Evolutionary conservation across 2,113 vertebrate species (phyloP), one percentile per base, ranked within the genome.

Genomic region (Ondatra zibethicus): DNA sequence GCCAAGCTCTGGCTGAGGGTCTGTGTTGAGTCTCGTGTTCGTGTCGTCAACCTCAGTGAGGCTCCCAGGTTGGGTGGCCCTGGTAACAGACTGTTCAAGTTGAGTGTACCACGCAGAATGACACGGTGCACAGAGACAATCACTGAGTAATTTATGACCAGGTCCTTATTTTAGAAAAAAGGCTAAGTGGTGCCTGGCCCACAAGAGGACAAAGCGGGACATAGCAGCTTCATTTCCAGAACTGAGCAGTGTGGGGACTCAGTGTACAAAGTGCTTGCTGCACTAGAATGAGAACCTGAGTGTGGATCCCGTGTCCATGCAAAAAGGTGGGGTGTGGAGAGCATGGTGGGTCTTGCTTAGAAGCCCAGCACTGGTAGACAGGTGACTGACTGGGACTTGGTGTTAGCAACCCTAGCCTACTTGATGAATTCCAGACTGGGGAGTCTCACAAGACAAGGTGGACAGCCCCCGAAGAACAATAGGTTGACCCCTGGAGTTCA

Each of bases 21-120:
- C 61, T 72, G 19, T 50, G 36, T 7, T 11, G 31, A 25, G 8
- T 3, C 9, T 33, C 4, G 0, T 23, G 11, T 4, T 39, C 14
- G 0, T 7, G 58, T 50, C 85, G 2, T 11, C 45, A 31, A 23
- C 73, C 16, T 45, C 88, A 25, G 1, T 7, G 4, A 72, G 55
- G 7, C 21, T 78, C 29, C 23, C 7, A 42, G 23, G 4, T 6
- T 42, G 52, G 45, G 27, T 86, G 13, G 19, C 87, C 33, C 31
- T 7, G 45, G 39, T 47, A 36, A 61, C 1, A 7, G 17, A 27
- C 13, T 81, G 42, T n/a, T 75, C 61, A 39, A 45, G 39, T 4
- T 63, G 61, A 75, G 36, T 78, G 65, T 21, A 52, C 45, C 72
- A 77, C 42, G 36, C 85, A 55, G 29, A 88, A 39, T 16, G 70